Base-by-base conservation (phyloP, 2,888 invertebrate genomes). In the Phalangium opilio region DNA sequence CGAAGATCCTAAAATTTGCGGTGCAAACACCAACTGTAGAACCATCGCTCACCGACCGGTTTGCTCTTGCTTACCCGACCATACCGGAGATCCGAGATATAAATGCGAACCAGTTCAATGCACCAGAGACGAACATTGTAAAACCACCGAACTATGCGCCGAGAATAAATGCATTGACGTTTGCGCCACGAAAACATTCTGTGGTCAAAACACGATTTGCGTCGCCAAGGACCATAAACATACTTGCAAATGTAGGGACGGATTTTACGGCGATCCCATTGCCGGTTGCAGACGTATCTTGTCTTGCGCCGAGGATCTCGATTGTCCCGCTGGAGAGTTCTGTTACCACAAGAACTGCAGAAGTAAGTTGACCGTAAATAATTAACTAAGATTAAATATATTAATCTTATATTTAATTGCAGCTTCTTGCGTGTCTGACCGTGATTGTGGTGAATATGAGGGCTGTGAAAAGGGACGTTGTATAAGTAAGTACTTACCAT, bases 251-350 rank as follows among this genome's bases (percentile, higher is more conserved):
- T 89, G 89, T 61, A 84, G 51, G 66, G 86, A 87, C 10, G 87
- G 87, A 1, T 86, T 52, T 67, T 86, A 87, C 11, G 53, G 53
- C 12, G 78, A 86, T 64, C 78, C 86, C 2, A 67, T 73, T 10
- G 69, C 67, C 21, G 78, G 78, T 18, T 89, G 89, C 60, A 49
- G 53, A 43, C 50, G 52, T 45, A 53, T 53, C 35, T 51, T 85
- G 59, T 84, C 83, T 60, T 90, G 89, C 61, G 78, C 77, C 42
- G 72, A 73, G 48, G 85, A 87, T 56, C 74, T 71, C 41, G 83
- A 85, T 62, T 90, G 89, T 63, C 78, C 85, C 0, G 75, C 83
- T 3, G 85, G 85, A 45, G 81, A 85, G 10, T 79, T 55, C 14
- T 55, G 54, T 32, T 45, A 45, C 35, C 52, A 52, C 15, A 50